Evolutionary conservation across 2,888 invertebrate genomes (phyloP), one percentile per base, ranked within the genome.

Genomic region (Podotricha telesiphe): DNA sequence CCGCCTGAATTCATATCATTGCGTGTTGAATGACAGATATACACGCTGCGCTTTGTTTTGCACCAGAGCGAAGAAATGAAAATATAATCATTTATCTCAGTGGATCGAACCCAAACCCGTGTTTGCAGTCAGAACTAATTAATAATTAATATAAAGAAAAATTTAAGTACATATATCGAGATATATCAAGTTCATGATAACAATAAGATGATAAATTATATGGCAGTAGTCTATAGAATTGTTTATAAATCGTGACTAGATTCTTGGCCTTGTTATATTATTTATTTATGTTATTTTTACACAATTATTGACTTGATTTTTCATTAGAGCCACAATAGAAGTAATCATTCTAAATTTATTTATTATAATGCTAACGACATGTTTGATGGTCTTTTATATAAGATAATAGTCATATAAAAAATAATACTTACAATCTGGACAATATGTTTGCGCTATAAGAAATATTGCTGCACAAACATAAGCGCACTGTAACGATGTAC

Each of bases 401-500:
- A 19, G 8, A 0, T 22, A 55, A 5, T 40, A 22, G n/a, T 6
- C 13, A 42, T 22, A 42, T 40, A 22, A 20, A 59, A 45, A n/a
- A 10, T 45, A 59, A 19, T 75, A 87, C 89, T 86, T 80, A 89
- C 90, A 78, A 51, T 83, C 80, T 45, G 89, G 87, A 10, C 81
- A 74, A 67, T 79, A 89, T 20, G 80, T 80, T 70, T 88, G 87
- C 15, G 83, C 85, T 67, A 86, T 80, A 20, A 88, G 76, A 71
- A 87, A 88, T 28, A 81, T 61, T 1, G 86, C 88, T 20, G 83
- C 82, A 13, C 80, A 71, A 1, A 85, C 59, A 63, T 85, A 90
- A n/a, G 85, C 87, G 47, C 76, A 78, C 71, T 87, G 86, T 70
- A 90, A 76, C 2, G 87, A 84, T 20, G 86, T n/a, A n/a, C n/a